A percentile compares a stretch with the other conserved stretches of the same genome.
phyloP scores from a whole-genome alignment of 2,113 vertebrate species.

The Pardalotus punctatus region DNA sequence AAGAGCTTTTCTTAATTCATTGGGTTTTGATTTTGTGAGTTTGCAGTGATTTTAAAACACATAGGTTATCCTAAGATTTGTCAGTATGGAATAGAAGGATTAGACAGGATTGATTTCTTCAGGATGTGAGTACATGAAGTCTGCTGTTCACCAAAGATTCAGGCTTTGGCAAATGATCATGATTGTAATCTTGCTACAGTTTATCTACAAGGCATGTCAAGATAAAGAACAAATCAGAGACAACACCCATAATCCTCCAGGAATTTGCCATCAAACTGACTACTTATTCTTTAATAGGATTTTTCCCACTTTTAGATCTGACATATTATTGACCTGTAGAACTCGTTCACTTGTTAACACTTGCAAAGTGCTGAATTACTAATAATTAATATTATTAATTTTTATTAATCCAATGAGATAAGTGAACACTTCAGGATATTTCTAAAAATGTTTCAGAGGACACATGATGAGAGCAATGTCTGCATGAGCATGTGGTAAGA shows the following conservation, averaged over 20 bases:
- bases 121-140: background rate
- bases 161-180: background rate
- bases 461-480: background rate
- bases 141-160: background rate
- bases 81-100: conserved; percentile 9
- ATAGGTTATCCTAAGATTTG: background rate
- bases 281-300: background rate
- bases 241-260: background rate
- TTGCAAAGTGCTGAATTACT: background rate
- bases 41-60: background rate
- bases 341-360: background rate
- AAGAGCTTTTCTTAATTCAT: background rate
- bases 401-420: background rate
- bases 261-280: background rate
- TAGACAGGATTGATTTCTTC: conserved; percentile 17
- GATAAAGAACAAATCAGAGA: conserved; percentile 43
- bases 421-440: background rate
- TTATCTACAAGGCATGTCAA: background rate
- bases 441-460: background rate
- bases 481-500: background rate
- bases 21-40: conserved; percentile 10
- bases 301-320: background rate
- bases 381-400: background rate
- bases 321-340: background rate
- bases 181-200: conserved; percentile 30